Evolutionary conservation across 2,888 invertebrate genomes (phyloP).

Genomic region (Trichopoda pennipes): DNA sequence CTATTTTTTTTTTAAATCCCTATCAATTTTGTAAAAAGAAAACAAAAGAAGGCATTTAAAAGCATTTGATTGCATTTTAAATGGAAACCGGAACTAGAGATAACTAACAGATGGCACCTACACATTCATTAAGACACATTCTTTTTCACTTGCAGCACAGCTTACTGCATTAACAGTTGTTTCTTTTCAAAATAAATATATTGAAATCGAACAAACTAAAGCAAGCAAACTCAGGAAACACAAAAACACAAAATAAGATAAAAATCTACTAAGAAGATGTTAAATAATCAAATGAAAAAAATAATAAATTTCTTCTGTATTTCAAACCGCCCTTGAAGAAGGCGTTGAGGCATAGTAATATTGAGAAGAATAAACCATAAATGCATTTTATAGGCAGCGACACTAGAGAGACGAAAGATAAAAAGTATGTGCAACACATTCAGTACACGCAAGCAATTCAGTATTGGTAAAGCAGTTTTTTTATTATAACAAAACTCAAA

Average conservation of each 20-base stretch:
- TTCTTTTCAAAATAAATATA: slow-evolving; percentile 41
- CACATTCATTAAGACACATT: slow-evolving; percentile 9
- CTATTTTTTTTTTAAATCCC: slow-evolving; percentile 7
- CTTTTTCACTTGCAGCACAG: background rate
- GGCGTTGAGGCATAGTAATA: slow-evolving; percentile 52
- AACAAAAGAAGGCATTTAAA: slow-evolving; percentile 37
- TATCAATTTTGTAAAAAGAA: slow-evolving; percentile 50
- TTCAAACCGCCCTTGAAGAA: slow-evolving; percentile 29
- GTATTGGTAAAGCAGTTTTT: slow-evolving; percentile 8
- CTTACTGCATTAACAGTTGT: slow-evolving; percentile 48
- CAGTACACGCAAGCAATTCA: background rate
- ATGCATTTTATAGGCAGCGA: background rate
- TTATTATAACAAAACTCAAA: too few species aligned
- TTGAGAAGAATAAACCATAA: slow-evolving; percentile 16
- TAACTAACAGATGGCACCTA: slow-evolving; percentile 64
- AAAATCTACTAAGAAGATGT: slow-evolving; percentile 62
- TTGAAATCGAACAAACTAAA: background rate
- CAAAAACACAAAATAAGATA: slow-evolving; percentile 33
- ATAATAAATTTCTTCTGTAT: slow-evolving; percentile 5
- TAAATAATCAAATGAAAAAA: slow-evolving; percentile 39
- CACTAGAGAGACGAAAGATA: background rate
- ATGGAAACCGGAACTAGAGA: slow-evolving; percentile 62
- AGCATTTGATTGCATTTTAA: slow-evolving; percentile 51
- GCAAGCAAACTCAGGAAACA: background rate
- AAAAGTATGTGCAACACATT: slow-evolving; percentile 18